Base-by-base conservation (phyloP, 2,113 vertebrate genomes). In the Carassius carassius region DNA sequence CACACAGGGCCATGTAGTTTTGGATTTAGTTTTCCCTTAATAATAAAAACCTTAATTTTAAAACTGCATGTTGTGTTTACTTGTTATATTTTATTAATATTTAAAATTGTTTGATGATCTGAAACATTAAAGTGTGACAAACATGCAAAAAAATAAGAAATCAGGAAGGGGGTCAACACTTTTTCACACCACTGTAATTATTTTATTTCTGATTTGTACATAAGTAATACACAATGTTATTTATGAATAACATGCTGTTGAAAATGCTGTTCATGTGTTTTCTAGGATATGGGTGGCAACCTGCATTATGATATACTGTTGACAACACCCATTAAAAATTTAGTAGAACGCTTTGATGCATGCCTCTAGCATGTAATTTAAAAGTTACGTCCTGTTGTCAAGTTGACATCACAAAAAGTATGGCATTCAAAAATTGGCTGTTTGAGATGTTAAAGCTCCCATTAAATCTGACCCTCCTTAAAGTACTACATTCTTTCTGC, bases 401-500 rank as follows among this genome's bases (percentile, higher is more conserved):
- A 65, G 3, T 69, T n/a, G 17, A 11, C 62, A 81, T 67, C 11
- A 14, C 62, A 51, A 47, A 63, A 79, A n/a, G 19, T 29, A 65
- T 62, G 35, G 16, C 47, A 21, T 10, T 13, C 54, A 19, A 49
- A 80, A 78, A 41, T 73, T 44, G 25, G 76, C 32, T 76, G 78
- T 54, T 65, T 62, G 44, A 85, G 63, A 51, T 49, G 56, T 47
- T 75, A 84, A 41, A 67, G 11, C 37, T 76, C 58, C 72, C 65
- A 82, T 84, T 84, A 87, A 87, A 84, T 44, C 81, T 7, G 6
- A 62, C 73, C 60, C 32, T 54, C 78, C 80, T 89, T 85, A 13
- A 77, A 83, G 85, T 72, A 84, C 78, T 74, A 72, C 84, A 88
- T 87, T 90, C n/a, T 92, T 91, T 88, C 87, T 84, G 67, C 86